Percentiles rank a stretch among this genome's conserved stretches.
These are phyloP conservation scores for Rhinolophus sinicus DNA, from an alignment of 2,113 vertebrate species.

Conservation along the genomic window DNA sequence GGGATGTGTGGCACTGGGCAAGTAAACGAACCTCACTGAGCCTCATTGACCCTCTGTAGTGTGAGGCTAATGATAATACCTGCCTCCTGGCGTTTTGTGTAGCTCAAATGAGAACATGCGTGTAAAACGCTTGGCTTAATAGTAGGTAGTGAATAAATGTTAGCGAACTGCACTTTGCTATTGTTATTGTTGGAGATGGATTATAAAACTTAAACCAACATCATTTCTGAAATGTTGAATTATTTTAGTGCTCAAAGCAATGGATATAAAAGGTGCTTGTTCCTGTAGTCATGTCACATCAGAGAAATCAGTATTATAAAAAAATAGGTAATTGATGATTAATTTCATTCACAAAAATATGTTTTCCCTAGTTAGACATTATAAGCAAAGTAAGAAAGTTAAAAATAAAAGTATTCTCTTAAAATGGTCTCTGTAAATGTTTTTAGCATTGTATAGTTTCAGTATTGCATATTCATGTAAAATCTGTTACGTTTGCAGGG, in stretches of 20 bases:
- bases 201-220: not conserved
- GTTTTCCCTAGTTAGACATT: not conserved
- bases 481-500: constrained; percentile 81
- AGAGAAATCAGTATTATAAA: not conserved
- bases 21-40: rapidly evolving
- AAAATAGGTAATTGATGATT: not conserved
- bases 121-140: rapidly evolving
- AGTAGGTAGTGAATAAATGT: not conserved
- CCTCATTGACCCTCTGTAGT: not conserved
- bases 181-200: not conserved
- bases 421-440: not conserved
- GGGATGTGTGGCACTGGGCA: rapidly evolving
- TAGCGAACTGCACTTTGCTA: not conserved
- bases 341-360: not conserved
- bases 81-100: not conserved
- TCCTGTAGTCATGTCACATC: not conserved
- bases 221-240: not conserved
- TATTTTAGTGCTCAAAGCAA: not conserved
- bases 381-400: not conserved
- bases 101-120: no score
- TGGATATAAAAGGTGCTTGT: not conserved
- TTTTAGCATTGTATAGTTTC: not conserved
- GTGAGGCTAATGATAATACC: not conserved
- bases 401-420: not conserved
- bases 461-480: rapidly evolving